Base-by-base conservation (phyloP, 2,797 vertebrate species). In the Limnodromus scolopaceus region DNA sequence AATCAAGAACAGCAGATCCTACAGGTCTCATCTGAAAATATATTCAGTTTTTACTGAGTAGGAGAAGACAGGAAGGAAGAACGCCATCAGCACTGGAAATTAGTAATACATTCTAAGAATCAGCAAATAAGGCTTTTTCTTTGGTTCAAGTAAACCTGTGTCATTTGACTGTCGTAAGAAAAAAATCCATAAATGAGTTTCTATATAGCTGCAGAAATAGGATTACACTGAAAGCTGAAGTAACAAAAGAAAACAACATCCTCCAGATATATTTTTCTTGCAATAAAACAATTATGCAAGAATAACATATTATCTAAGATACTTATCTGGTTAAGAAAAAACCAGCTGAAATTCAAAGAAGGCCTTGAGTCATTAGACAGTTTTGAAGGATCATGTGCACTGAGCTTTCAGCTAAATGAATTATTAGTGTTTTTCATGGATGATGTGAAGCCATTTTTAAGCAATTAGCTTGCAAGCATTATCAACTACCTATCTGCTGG, bases 171-270 rank as follows among this genome's bases (percentile, higher is more conserved):
- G 16, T 48, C 39, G 5, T 34, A 63, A 69, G 32, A 86, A 94
- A 87, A 87, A 94, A 54, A 38, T 45, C 28, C 38, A 32, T 70
- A 9, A 19, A 34, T 60, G 82, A 66, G 55, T 63, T 93, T 86
- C 10, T 1, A 9, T 49, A 57, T 9, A 88, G 60, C 0, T 0
- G 45, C 55, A 92, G 53, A 88, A 92, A 85, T 38, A 95, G 63
- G 58, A 90, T 96, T 93, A 92, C 54, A 72, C 20, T 72, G 43
- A 92, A 89, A 96, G 69, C 8, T 70, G 32, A 68, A 93, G 48
- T 45, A 87, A 95, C 43, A 84, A 92, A 95, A 86, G 74, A 71
- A 86, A 95, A 72, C 16, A 71, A 84, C 68, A 81, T 63, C 74
- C 70, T 90, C 36, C 77, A 87, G 92, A 82, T 90, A 70, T 14